phyloP scores from a whole-genome alignment of 1,140 invertebrate genomes.

The Heterodera carotae region DNA sequence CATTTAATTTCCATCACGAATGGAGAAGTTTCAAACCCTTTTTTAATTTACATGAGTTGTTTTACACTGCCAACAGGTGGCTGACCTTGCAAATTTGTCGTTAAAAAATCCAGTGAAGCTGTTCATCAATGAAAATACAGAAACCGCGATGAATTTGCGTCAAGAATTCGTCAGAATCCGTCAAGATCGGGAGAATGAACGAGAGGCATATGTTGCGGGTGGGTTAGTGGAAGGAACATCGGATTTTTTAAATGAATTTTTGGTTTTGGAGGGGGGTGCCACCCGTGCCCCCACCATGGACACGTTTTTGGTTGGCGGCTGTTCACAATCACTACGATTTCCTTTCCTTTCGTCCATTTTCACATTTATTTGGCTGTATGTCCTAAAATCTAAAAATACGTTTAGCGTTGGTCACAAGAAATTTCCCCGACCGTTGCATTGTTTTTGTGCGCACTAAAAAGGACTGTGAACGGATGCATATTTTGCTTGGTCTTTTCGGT shows the following conservation, averaged over 20 bases:
- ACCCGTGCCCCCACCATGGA: too few species aligned
- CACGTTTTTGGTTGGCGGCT: too few species aligned
- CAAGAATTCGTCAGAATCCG: slow-evolving; percentile 90
- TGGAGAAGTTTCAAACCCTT: too few species aligned
- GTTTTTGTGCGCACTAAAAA: slow-evolving; percentile 94
- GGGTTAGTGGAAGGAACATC: too few species aligned
- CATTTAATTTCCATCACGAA: too few species aligned
- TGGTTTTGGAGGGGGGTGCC: too few species aligned
- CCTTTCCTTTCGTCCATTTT: too few species aligned
- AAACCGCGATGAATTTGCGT: slow-evolving; percentile 88
- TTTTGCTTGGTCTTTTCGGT: slow-evolving; percentile 84
- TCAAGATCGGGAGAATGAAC: slow-evolving; percentile 79
- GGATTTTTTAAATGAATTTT: too few species aligned
- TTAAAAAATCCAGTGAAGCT: slow-evolving; percentile 87
- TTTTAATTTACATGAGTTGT: too few species aligned
- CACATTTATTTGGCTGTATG: not conserved
- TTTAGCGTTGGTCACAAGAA: slow-evolving; percentile 82
- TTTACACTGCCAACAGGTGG: slow-evolving; percentile 74
- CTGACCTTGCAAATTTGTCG: slow-evolving; percentile 87
- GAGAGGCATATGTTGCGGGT: slow-evolving; percentile 73
- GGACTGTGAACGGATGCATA: slow-evolving; percentile 86
- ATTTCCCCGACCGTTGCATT: slow-evolving; percentile 87
- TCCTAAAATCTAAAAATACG: not conserved
- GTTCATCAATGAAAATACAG: slow-evolving; percentile 90
- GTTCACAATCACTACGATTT: too few species aligned